Evolutionary conservation across 35 echinoderm and acorn worm genomes (phyloP), one percentile per base, ranked within the genome.

Genomic region (Heliocidaris tuberculata): DNA sequence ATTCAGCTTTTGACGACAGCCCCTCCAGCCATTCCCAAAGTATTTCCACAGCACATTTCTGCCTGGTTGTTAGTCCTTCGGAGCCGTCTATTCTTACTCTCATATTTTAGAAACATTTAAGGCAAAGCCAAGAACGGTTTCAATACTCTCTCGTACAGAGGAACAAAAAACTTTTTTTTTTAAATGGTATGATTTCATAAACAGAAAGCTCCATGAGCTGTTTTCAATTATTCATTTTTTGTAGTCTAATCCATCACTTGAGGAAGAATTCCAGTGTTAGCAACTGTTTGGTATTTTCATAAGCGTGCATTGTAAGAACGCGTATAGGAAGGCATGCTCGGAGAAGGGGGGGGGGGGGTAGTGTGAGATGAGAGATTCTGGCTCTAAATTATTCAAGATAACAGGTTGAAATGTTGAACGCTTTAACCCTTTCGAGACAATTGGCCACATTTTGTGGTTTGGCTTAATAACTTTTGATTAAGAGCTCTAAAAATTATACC

Each of bases 141-240:
- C 13, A 4, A 19, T 89, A 47, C 11, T 9, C 31, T 6, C 47
- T 89, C 47, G 1, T 89, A 24, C 2, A 32, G 30, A 88, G 31
- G 87, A 42, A 89, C 31, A 32, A 7, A 30, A 35, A 48, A 48
- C n/a, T n/a, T n/a, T n/a, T n/a, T n/a, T n/a, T n/a, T n/a, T n/a
- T n/a, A 89, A 32, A 89, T 89, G 87, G 31, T 89, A 89, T 89
- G 87, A 47, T 89, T 48, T 78, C 65, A 78, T 3, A n/a, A 27
- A 78, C 27, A n/a, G 65, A 78, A 19, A 78, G 65, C 65, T 21
- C 65, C 65, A 19, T n/a, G 7, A 78, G 65, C 65, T 78, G 65
- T 78, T 78, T 78, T 78, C 21, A 78, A 78, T 27, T 27, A 78
- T 78, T 78, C 65, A 78, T 27, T 78, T 78, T 78, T 78, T 78